A percentile compares a stretch with the other conserved stretches of the same genome.
Conservation (phyloP, 1,140 invertebrate species). For the Pseudomyrmex cubaensis region DNA sequence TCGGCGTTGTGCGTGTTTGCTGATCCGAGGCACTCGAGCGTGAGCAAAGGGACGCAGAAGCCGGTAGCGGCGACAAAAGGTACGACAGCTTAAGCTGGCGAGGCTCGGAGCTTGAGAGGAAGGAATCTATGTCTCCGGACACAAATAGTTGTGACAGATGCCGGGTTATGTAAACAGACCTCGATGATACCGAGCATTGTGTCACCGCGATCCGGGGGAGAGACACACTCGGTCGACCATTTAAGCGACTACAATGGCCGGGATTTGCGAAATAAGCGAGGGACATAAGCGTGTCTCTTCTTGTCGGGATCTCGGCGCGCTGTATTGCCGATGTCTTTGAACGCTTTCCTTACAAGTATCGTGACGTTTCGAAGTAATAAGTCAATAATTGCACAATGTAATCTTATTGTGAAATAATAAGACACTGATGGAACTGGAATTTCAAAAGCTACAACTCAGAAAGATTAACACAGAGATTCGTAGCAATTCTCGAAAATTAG, state of each 20-base stretch:
- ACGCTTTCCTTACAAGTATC: too few species aligned
- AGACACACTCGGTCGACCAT: slow-evolving; percentile 60
- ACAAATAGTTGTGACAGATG: slow-evolving; percentile 82
- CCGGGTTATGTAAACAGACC: slow-evolving; percentile 79
- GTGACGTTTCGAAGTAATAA: too few species aligned
- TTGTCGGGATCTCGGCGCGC: not conserved
- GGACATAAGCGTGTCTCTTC: slow-evolving; percentile 33
- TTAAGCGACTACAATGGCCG: slow-evolving; percentile 74
- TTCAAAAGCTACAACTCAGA: too few species aligned
- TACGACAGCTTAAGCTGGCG: slow-evolving; percentile 66
- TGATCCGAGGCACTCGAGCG: slow-evolving; percentile 74
- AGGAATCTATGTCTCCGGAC: slow-evolving; percentile 69
- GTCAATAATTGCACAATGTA: too few species aligned
- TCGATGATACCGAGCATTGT: slow-evolving; percentile 72
- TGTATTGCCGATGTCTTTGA: not conserved
- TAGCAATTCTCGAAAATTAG: too few species aligned
- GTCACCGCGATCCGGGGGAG: slow-evolving; percentile 64
- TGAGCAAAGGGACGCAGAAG: slow-evolving; percentile 62
- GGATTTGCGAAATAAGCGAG: slow-evolving; percentile 78
- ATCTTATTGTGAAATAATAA: too few species aligned
- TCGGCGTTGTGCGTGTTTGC: slow-evolving; percentile 66
- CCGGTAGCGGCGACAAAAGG: slow-evolving; percentile 73
- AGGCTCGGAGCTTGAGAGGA: slow-evolving; percentile 59
- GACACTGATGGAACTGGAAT: too few species aligned
- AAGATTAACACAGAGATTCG: too few species aligned